Conservation (phyloP, 2,113 vertebrate species). For the Arizona elegans region DNA sequence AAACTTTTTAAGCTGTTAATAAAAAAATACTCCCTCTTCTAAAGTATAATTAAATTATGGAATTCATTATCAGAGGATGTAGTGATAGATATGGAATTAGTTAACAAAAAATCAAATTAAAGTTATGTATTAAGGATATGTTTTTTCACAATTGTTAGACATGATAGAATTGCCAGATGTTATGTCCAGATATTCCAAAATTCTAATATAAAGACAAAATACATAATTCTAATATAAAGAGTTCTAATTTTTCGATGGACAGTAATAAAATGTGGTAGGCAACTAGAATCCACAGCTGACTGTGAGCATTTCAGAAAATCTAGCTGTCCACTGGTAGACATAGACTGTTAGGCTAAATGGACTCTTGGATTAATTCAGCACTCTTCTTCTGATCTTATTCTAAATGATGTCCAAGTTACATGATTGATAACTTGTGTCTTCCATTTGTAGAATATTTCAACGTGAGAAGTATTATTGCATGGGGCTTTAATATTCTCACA, state of each 20-base stretch:
- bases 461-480: not conserved
- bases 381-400: not conserved
- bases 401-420: not conserved
- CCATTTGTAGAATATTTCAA: not conserved
- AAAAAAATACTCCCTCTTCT: not conserved
- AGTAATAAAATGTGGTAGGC: not conserved
- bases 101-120: not conserved
- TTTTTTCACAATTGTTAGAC: not conserved
- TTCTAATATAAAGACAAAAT: not conserved
- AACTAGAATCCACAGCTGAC: not conserved
- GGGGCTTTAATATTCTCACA: not conserved
- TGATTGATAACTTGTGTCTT: not conserved
- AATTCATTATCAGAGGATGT: not conserved
- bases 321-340: not conserved
- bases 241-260: not conserved
- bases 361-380: not conserved
- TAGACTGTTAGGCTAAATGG: not conserved
- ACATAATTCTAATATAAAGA: not conserved
- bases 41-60: not conserved
- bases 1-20: not conserved
- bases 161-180: not conserved
- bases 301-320: not conserved
- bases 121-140: not conserved
- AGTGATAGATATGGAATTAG: not conserved
- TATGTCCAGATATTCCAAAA: not conserved